Base-by-base conservation (phyloP, 1,140 invertebrate genomes). In the Drosophila insularis region DNA sequence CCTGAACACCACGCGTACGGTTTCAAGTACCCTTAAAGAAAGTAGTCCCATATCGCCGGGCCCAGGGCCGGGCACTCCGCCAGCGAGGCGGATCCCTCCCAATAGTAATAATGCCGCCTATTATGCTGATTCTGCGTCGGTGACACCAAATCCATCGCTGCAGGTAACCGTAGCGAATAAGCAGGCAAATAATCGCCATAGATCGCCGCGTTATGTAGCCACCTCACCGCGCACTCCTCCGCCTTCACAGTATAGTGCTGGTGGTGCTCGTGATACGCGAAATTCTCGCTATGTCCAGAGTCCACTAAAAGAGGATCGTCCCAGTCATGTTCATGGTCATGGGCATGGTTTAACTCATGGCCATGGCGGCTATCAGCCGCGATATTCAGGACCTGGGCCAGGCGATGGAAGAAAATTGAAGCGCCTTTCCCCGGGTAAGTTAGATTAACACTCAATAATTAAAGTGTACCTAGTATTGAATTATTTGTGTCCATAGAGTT, bases 31-130 rank as follows among this genome's bases (percentile, higher is more conserved):
- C 27, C 80, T 78, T 53, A 91, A 68, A 63, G 80, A 80, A 92
- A 93, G 86, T 91, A 93, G 56, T 93, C 95, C 93, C 2, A 94
- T 95, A 39, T 95, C 95, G 0, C 94, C 94, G 1, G 55, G 55
- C 14, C 55, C 55, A 10, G 55, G 55, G 1, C 55, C 55, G 8
- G 93, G 93, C 0, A 95, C 95, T 11, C 93, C 84, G 14, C 90
- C 93, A 10, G 90, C 93, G 8, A 70, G 55, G 21, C 77, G 84
- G n/a, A n/a, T n/a, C 17, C 84, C 80, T 37, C 59, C 77, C 4
- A 89, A 84, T 32, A 85, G 65, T 67, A 85, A 80, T 61, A 84
- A 79, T 39, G 35, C 67, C 39, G 68, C 66, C 53, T 78, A 78
- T 35, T 89, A 89, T 8, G 74, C 65, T 2, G 77, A 85, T 14